Base-by-base conservation (phyloP, 2,113 vertebrate species). In the Rutilus rutilus region DNA sequence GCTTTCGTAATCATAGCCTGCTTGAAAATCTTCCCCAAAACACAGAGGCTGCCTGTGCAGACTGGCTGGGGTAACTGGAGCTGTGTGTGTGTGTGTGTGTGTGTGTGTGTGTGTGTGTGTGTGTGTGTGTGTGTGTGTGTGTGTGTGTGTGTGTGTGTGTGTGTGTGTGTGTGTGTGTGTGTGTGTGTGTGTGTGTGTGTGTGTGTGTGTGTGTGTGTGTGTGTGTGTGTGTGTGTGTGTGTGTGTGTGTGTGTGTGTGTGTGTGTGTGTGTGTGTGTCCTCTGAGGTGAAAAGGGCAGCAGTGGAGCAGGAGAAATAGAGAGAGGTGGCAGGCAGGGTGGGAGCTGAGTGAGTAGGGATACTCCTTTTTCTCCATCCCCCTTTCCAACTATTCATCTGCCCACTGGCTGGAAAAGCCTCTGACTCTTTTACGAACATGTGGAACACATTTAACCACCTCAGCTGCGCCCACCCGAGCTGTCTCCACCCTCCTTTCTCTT, bases 391-490 rank as follows among this genome's bases (percentile, higher is more conserved):
- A 86, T 83, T 64, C 80, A 74, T 52, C 42, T 86, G 78, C 77
- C 69, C 52, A 57, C 62, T 54, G 57, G 33, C 62, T 82, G 21
- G 59, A 84, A 84, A 84, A 84, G 52, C 25, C 82, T 84, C 30
- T 11, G n/a, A 60, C 82, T 60, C 33, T 73, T 59, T 81, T 50
- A 65, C 9, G 36, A 94, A 93, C 94, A 95, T 94, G 93, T 95
- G 94, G 93, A 91, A 93, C 90, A 93, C 82, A 94, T 95, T 95
- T 95, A 90, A 93, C 90, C 89, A 76, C 89, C 91, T 89, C 91
- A 86, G 90, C 91, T 90, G 89, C 91, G 90, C 92, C 92, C 91
- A 91, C 92, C 89, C 81, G 76, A 87, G 87, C 88, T 86, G 90
- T 86, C 92, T 93, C 93, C 92, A 90, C 71, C 93, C 92, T 86